A percentile compares a stretch with the other conserved stretches of the same genome.
These are phyloP conservation scores for Chiloscyllium punctatum DNA, from an alignment of 2,797 vertebrate species.

Conservation along the genomic window DNA sequence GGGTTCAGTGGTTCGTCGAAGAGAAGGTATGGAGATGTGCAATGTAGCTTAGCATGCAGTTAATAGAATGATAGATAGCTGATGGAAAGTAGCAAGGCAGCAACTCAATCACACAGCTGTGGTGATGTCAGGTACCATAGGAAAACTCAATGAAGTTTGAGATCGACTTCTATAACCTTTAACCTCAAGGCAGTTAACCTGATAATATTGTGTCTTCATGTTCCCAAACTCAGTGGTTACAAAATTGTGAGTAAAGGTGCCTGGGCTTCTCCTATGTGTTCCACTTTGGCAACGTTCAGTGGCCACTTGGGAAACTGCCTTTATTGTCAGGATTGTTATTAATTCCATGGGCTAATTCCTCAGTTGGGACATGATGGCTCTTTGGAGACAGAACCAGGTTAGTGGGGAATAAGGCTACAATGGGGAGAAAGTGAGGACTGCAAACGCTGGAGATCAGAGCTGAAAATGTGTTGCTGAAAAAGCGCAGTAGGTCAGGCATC, in stretches of 20 bases:
- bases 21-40: neutral
- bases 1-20: neutral
- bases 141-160: neutral
- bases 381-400: neutral
- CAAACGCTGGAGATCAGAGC: no score
- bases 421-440: no score
- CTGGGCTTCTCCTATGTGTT: neutral
- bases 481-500: no score
- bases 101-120: neutral
- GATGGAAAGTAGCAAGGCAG: neutral
- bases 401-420: no score
- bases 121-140: neutral
- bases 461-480: no score
- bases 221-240: neutral
- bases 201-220: neutral
- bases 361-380: neutral
- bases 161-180: neutral
- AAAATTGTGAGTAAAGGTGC: neutral
- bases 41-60: neutral
- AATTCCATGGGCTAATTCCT: neutral
- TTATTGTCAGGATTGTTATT: neutral
- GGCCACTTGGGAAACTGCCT: neutral
- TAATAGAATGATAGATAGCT: neutral
- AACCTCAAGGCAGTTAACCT: neutral
- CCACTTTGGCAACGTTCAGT: neutral